Base-by-base conservation (phyloP, 2,888 invertebrate genomes). In the Melinaea marsaeus region DNA sequence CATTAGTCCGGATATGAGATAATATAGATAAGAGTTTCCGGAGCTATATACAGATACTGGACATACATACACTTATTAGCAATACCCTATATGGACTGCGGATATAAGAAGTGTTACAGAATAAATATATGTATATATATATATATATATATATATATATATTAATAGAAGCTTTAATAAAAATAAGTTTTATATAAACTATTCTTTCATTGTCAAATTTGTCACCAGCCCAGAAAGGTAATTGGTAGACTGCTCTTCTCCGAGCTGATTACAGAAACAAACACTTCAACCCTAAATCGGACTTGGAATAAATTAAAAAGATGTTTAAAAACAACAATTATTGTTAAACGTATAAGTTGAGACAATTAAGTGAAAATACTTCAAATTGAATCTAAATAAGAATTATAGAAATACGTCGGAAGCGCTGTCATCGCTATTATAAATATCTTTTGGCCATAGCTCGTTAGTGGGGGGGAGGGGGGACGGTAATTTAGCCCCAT, bases 341-440 rank as follows among this genome's bases (percentile, higher is more conserved):
- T 42, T 9, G 11, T 9, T 9, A 9, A 9, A 42, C 6, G 11
- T 9, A 9, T 42, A 9, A 42, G 9, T 0, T 42, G 9, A 9
- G 42, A 9, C 42, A 42, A 42, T 37, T 37, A 37, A 9, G 37
- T 33, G 11, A 34, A 55, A 55, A 46, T 37, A n/a, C 11, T 5
- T 46, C 51, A 55, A 45, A 60, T 51, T 34, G n/a, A 6, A 48
- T 58, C 4, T 3, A 11, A 58, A 47, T 34, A 4, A n/a, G 51
- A 13, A 51, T 42, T 42, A 42, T 42, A 42, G 42, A 42, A 42
- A 9, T 9, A 42, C 42, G 42, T 42, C 86, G 89, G 88, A 89
- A 88, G 79, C 75, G 80, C 82, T 89, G 88, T 89, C 89, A 83
- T 81, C 88, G 73, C 77, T 62, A 70, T 73, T 81, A 85, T 88